phyloP scores from a whole-genome alignment of 1,140 invertebrate genomes.

The Bombus soroeensis region DNA sequence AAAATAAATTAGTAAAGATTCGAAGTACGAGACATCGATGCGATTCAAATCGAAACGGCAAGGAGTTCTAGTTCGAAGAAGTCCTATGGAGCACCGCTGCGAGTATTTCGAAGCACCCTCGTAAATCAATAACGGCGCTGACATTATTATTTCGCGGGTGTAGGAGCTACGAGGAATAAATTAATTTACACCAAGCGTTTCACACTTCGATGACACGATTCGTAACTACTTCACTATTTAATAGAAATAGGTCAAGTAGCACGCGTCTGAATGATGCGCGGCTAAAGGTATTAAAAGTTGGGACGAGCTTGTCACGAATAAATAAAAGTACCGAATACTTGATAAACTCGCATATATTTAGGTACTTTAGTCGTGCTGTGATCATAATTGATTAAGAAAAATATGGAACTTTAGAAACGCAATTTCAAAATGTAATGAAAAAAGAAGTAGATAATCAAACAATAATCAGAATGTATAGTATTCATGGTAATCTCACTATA shows the following conservation, averaged over 20 bases:
- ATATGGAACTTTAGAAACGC: background rate
- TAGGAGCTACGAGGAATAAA: background rate
- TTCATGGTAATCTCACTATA: no score
- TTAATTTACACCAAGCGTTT: conserved; percentile 29
- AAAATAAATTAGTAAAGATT: background rate
- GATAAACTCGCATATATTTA: background rate
- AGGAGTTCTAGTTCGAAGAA: background rate
- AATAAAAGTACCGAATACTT: background rate
- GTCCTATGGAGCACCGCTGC: background rate
- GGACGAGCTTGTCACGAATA: background rate
- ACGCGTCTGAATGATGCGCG: conserved; percentile 7
- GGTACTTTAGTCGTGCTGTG: no score
- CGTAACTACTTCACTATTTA: background rate
- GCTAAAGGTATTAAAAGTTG: background rate
- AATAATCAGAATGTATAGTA: no score
- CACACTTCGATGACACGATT: conserved; percentile 19
- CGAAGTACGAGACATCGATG: background rate
- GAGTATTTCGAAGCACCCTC: background rate
- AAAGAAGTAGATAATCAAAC: no score
- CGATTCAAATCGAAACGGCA: background rate
- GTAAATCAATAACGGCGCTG: conserved; percentile 10
- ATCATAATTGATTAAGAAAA: background rate
- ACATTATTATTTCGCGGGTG: background rate
- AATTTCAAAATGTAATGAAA: no score
- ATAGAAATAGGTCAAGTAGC: conserved; percentile 26